Evolutionary conservation across 2,888 invertebrate genomes (phyloP).

Genomic region (Lasius platythorax): DNA sequence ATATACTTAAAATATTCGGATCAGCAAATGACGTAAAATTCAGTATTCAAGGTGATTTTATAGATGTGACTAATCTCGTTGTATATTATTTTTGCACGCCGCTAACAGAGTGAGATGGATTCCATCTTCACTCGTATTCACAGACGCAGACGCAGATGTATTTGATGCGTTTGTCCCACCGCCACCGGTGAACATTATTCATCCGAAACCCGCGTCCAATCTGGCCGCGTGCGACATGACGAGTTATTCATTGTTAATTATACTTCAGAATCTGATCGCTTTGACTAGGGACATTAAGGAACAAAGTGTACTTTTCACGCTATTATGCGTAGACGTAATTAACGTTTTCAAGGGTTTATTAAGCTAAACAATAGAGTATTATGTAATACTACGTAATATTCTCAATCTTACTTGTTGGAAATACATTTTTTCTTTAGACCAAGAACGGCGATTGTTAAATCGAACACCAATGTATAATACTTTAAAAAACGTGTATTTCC

Average conservation of each 20-base stretch:
- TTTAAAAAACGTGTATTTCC: constrained; percentile 26
- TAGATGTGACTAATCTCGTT: neutral
- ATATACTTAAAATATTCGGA: neutral
- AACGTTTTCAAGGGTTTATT: constrained; percentile 60
- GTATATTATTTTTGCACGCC: constrained; percentile 68
- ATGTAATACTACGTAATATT: neutral
- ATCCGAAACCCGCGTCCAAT: constrained; percentile 88
- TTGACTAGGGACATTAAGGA: constrained; percentile 76
- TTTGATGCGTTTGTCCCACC: constrained; percentile 90
- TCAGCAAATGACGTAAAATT: neutral
- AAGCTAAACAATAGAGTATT: constrained; percentile 60
- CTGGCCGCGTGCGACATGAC: constrained; percentile 77
- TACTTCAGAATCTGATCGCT: constrained; percentile 76
- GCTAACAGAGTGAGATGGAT: constrained; percentile 87
- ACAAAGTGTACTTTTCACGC: constrained; percentile 64
- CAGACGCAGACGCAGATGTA: constrained; percentile 87
- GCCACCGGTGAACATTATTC: constrained; percentile 90
- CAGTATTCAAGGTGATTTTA: neutral
- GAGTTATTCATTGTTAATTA: constrained; percentile 73
- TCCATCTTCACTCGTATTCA: constrained; percentile 89
- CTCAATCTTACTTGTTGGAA: constrained; percentile 30
- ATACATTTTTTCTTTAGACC: constrained; percentile 37
- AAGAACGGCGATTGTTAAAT: constrained; percentile 22
- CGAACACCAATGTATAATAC: constrained; percentile 33
- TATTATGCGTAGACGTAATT: constrained; percentile 65